Percentiles rank a stretch among this genome's conserved stretches.
Conservation (phyloP, 2,888 invertebrate species). For the Platycheirus albimanus region DNA sequence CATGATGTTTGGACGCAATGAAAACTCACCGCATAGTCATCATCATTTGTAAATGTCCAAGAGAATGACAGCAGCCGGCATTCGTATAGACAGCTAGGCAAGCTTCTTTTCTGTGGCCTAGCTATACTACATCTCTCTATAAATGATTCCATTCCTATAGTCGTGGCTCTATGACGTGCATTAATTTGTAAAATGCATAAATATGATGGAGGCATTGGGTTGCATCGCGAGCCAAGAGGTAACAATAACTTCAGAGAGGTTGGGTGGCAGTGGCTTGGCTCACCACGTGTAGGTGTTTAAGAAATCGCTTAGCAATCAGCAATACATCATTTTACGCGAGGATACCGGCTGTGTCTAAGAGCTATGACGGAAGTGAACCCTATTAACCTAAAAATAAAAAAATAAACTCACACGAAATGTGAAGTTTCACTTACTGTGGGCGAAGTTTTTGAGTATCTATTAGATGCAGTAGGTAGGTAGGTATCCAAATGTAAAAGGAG, state of each 20-base stretch:
- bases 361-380: constrained; percentile 70
- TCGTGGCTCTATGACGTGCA: constrained; percentile 45
- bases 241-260: constrained; percentile 25
- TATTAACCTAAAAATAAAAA: constrained; percentile 52
- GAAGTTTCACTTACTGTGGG: constrained; percentile 53
- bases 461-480: neutral
- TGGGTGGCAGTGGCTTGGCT: constrained; percentile 33
- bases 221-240: constrained; percentile 3
- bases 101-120: constrained; percentile 21
- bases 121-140: neutral
- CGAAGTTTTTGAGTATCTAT: constrained; percentile 12
- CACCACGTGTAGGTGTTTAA: constrained; percentile 69
- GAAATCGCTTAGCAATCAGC: constrained; percentile 65
- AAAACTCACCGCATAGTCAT: constrained; percentile 65
- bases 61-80: constrained; percentile 59
- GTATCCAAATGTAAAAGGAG: too few species aligned
- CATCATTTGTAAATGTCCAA: constrained; percentile 73
- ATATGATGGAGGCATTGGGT: constrained; percentile 45
- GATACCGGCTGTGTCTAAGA: constrained; percentile 36
- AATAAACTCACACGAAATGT: constrained; percentile 10
- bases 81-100: constrained; percentile 37
- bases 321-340: constrained; percentile 65
- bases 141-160: too few species aligned
- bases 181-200: constrained; percentile 60
- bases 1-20: constrained; percentile 32